phyloP scores from a whole-genome alignment of 1,140 invertebrate species.

The Triops longicaudatus region DNA sequence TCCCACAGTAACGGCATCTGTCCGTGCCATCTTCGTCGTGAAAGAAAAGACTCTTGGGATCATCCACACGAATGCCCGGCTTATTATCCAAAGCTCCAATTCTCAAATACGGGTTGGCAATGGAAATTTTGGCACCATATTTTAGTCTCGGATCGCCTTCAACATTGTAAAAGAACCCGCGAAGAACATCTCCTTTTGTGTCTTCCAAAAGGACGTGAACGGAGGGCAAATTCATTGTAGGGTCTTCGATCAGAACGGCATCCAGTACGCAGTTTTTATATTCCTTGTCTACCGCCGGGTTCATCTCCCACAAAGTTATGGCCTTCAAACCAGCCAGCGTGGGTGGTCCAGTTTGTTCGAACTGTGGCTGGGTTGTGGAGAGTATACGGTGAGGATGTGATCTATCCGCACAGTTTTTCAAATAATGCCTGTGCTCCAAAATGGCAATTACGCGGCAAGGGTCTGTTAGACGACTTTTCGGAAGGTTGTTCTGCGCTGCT shows the following conservation, averaged over 20 bases:
- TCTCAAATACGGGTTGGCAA: neutral
- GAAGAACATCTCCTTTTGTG: neutral
- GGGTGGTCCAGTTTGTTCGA: neutral
- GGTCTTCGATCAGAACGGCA: neutral
- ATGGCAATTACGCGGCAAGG: neutral
- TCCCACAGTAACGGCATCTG: neutral
- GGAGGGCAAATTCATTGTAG: neutral
- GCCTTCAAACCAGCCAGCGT: neutral
- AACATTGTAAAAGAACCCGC: neutral
- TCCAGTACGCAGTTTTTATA: neutral
- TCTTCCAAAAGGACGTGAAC: neutral
- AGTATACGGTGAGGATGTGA: neutral
- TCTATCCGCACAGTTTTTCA: neutral
- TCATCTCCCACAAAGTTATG: neutral
- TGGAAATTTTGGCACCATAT: neutral
- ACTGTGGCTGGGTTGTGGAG: neutral
- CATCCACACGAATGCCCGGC: neutral
- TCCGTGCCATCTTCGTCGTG: neutral
- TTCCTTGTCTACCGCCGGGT: neutral
- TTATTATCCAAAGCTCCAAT: neutral
- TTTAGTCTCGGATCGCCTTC: neutral
- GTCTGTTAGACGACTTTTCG: neutral
- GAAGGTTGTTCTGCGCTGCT: no score
- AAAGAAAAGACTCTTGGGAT: neutral
- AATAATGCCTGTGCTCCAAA: neutral